A percentile compares a stretch with the other conserved stretches of the same genome.
Conservation (phyloP, 1,140 invertebrate species). For the Achroia grisella region DNA sequence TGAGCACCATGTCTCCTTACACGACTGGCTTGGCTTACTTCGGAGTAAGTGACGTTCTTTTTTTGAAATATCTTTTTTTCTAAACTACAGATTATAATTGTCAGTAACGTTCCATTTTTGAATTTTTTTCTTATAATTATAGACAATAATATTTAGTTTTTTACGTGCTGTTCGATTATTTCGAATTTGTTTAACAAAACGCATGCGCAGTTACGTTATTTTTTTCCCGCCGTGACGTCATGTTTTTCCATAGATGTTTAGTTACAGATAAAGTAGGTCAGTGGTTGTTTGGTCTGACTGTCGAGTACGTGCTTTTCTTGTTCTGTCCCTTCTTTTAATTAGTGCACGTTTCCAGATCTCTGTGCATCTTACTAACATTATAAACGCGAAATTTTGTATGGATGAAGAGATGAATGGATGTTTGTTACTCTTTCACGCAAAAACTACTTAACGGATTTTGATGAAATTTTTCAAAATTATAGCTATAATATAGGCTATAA, state of each 20-base stretch:
- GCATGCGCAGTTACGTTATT: background rate
- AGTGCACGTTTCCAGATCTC: too few species aligned
- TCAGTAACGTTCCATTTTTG: too few species aligned
- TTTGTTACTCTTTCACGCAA: too few species aligned
- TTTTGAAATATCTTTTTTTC: background rate
- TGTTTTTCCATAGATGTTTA: background rate
- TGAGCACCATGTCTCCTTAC: constrained; percentile 34
- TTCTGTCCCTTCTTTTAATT: background rate
- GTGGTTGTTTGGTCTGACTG: background rate
- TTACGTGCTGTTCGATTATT: background rate
- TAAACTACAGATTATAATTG: too few species aligned
- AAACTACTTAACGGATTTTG: too few species aligned
- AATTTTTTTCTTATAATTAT: too few species aligned
- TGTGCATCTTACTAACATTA: too few species aligned
- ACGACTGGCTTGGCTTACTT: constrained; percentile 28
- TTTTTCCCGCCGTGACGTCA: constrained; percentile 2
- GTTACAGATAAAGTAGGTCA: background rate
- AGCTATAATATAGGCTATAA: too few species aligned
- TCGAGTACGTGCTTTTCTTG: background rate
- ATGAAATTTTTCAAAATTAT: too few species aligned
- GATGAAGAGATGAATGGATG: too few species aligned
- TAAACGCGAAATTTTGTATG: too few species aligned
- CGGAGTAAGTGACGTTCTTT: constrained; percentile 26
- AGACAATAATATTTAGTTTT: too few species aligned
- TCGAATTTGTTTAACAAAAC: background rate